Conservation (phyloP, 2,888 invertebrate genomes). For the Brenthis daphne region DNA sequence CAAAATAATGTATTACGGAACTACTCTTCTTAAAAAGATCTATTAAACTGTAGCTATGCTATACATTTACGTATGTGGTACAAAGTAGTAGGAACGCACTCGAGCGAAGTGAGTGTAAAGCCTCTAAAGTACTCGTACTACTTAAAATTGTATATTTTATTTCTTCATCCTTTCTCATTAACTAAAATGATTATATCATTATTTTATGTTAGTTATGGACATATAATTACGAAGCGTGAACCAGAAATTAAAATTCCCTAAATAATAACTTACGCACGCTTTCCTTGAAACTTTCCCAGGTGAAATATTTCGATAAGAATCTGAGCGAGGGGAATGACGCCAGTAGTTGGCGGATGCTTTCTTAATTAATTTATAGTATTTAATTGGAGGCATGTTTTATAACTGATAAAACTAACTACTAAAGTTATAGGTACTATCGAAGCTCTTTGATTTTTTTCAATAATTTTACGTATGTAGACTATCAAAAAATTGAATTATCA, state of each 20-base stretch:
- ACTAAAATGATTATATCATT: neutral
- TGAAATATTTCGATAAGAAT: slow-evolving; percentile 26
- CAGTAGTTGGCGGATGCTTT: neutral
- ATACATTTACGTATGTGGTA: too few relatives aligned
- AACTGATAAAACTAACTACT: neutral
- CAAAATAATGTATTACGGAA: too few relatives aligned
- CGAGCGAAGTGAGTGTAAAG: too few relatives aligned
- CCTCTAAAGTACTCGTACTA: too few relatives aligned
- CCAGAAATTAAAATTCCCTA: neutral
- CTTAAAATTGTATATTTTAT: too few relatives aligned
- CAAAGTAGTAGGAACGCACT: too few relatives aligned
- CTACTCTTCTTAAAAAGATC: too few relatives aligned
- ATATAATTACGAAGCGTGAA: neutral
- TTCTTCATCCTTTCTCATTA: neutral
- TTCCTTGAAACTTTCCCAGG: slow-evolving; percentile 24
- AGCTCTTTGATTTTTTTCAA: neutral
- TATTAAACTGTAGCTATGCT: too few relatives aligned
- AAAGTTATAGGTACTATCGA: neutral
- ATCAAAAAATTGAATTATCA: too few relatives aligned
- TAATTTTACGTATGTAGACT: too few relatives aligned
- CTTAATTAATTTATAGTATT: slow-evolving; percentile 11
- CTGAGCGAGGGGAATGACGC: slow-evolving; percentile 12
- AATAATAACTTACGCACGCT: neutral
- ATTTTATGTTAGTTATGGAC: neutral
- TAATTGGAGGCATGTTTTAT: slow-evolving; percentile 17